Conservation (phyloP, 2,113 vertebrate species). For the Lepus timidus region DNA sequence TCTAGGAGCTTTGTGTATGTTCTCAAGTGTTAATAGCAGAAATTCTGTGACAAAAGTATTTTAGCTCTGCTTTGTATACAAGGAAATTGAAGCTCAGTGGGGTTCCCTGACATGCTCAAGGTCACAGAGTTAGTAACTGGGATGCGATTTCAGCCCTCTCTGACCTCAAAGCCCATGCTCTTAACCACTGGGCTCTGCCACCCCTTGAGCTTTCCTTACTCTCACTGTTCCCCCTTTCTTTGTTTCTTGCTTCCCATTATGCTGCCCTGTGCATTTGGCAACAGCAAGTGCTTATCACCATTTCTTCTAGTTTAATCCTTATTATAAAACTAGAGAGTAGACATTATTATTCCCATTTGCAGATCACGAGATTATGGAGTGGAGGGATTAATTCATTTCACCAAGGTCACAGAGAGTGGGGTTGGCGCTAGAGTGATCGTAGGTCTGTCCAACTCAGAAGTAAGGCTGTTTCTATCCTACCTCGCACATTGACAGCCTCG, state of each 20-base stretch:
- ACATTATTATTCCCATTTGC: slow-evolving; percentile 3
- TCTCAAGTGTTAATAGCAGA: background rate
- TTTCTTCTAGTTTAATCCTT: slow-evolving; percentile 5
- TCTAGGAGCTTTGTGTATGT: background rate
- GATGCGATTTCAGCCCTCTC: background rate
- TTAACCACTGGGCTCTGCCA: background rate
- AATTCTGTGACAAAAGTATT: background rate
- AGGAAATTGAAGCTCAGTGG: background rate
- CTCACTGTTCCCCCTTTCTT: background rate
- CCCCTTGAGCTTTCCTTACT: background rate
- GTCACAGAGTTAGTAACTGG: background rate
- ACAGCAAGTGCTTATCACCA: background rate
- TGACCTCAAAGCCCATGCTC: background rate
- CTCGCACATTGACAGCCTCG: background rate
- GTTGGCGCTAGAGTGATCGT: background rate
- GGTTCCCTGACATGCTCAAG: background rate
- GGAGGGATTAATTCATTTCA: background rate
- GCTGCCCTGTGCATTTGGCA: background rate
- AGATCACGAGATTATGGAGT: background rate
- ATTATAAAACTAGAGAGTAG: background rate
- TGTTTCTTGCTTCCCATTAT: background rate
- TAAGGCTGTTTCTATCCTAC: background rate
- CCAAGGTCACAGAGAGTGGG: background rate
- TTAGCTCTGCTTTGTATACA: background rate
- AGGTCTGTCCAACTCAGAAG: background rate